Evolutionary conservation across 2,113 vertebrate genomes (phyloP).

Genomic region (Malurus alboscapulatus): DNA sequence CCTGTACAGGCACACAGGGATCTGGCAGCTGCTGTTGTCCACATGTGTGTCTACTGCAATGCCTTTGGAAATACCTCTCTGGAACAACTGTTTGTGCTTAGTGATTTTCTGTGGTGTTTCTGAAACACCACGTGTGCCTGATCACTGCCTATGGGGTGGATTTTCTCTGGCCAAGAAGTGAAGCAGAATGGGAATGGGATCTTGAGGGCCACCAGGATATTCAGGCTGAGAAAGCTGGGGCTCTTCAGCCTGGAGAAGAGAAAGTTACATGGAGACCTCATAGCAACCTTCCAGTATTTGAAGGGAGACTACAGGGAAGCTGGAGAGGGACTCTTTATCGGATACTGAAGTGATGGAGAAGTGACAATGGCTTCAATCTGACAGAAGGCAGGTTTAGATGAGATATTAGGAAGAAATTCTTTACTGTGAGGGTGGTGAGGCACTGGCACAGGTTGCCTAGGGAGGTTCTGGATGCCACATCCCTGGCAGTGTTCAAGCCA

Average conservation of each 20-base stretch:
- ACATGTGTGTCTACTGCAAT: accelerated
- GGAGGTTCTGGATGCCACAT: not conserved
- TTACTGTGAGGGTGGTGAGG: not conserved
- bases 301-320: not conserved
- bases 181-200: not conserved
- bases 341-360: not conserved
- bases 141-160: not conserved
- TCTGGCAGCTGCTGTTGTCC: not conserved
- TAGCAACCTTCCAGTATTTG: not conserved
- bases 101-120: not conserved
- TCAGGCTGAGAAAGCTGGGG: not conserved
- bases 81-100: not conserved
- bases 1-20: not conserved
- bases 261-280: not conserved
- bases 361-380: not conserved
- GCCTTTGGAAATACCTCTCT: not conserved
- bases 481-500: not conserved
- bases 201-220: not conserved
- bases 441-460: not conserved
- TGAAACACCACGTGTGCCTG: not conserved
- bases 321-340: not conserved
- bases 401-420: not conserved
- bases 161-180: not conserved
- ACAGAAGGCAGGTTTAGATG: not conserved
- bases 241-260: not conserved